A percentile compares a stretch with the other conserved stretches of the same genome.
These are phyloP conservation scores for Mesembrinibis cayennensis DNA, from an alignment of 2,113 vertebrate genomes.

Conservation along the genomic window DNA sequence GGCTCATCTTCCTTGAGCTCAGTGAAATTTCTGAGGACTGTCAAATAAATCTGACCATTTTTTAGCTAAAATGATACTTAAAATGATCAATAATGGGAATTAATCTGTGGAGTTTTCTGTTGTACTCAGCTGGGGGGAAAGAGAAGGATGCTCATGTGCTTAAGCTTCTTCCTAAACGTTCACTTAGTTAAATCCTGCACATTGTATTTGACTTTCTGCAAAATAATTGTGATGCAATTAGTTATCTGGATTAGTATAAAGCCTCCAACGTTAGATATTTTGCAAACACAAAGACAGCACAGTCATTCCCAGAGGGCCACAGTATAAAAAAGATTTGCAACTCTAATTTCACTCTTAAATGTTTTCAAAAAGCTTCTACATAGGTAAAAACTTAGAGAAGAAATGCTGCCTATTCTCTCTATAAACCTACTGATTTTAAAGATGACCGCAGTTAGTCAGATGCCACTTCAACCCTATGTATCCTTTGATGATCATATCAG, in stretches of 20 bases:
- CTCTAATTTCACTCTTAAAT: not conserved
- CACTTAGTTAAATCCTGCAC: not conserved
- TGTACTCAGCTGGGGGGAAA: not conserved
- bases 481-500: not conserved
- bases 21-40: rapidly evolving
- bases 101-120: not conserved
- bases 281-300: not conserved
- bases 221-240: not conserved
- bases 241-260: not conserved
- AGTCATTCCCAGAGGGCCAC: not conserved
- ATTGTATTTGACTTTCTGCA: not conserved
- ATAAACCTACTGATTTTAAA: rapidly evolving
- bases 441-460: rapidly evolving
- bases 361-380: not conserved
- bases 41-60: rapidly evolving
- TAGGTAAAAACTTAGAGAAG: not conserved
- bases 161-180: not conserved
- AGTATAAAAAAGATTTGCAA: not conserved
- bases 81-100: not conserved
- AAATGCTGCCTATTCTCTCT: not conserved
- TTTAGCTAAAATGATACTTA: not conserved
- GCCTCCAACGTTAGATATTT: not conserved
- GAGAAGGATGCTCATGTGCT: not conserved
- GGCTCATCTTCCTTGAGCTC: not conserved
- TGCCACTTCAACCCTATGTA: not conserved